Percentiles rank a stretch among this genome's conserved stretches.
Conservation (phyloP, 2,888 invertebrate genomes). For the Leptopterna dolabrata region DNA sequence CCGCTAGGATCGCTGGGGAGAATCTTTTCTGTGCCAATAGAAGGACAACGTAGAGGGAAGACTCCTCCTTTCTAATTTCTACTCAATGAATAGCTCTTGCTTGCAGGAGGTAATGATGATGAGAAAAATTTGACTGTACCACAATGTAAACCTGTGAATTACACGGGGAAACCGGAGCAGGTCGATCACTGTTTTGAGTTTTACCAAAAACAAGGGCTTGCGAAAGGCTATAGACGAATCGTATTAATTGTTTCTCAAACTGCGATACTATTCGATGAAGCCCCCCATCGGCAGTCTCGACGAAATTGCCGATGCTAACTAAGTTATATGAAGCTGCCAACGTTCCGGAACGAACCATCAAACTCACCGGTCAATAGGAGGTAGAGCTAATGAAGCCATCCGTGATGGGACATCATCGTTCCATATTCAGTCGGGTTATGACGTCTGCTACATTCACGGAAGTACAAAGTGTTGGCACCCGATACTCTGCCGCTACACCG, state of each 20-base stretch:
- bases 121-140: too few relatives aligned
- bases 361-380: constrained; percentile 17
- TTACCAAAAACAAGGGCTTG: too few relatives aligned
- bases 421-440: constrained; percentile 27
- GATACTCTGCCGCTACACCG: neutral
- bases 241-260: neutral
- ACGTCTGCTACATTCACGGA: neutral
- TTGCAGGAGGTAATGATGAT: too few relatives aligned
- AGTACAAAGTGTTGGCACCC: neutral
- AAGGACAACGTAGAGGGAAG: too few relatives aligned
- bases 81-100: too few relatives aligned
- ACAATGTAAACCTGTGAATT: too few relatives aligned
- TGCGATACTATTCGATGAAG: neutral
- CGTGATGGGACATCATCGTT: neutral
- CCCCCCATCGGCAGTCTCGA: neutral
- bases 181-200: too few relatives aligned
- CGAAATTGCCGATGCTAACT: constrained; percentile 9
- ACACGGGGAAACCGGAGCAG: too few relatives aligned
- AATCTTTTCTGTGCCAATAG: too few relatives aligned
- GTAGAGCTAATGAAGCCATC: constrained; percentile 19
- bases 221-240: too few relatives aligned
- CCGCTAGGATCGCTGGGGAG: too few relatives aligned
- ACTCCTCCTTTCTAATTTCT: too few relatives aligned
- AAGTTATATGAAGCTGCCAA: constrained; percentile 31
- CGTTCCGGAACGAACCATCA: constrained; percentile 26